phyloP scores from a whole-genome alignment of 2,888 invertebrate species.

The Auanema sp. region DNA sequence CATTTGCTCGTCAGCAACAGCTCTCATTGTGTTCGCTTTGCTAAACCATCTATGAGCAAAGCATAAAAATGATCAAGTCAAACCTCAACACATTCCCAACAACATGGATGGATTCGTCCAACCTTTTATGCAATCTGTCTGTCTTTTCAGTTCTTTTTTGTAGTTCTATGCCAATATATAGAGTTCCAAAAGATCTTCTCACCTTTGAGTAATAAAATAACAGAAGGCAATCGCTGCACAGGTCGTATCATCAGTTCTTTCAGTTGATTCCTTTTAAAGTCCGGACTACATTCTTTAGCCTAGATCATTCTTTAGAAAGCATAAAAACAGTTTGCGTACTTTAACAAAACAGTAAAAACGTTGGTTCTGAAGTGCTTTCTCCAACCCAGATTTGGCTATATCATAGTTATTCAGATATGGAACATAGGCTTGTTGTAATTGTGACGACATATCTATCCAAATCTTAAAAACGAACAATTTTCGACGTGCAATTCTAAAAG shows the following conservation, averaged over 20 bases:
- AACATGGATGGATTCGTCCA: conserved; percentile 81
- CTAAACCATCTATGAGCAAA: conserved; percentile 49
- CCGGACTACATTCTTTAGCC: conserved; percentile 74
- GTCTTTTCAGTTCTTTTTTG: conserved; percentile 10
- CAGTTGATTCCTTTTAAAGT: conserved; percentile 91
- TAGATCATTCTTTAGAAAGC: conserved; percentile 29
- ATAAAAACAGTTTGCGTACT: too few species aligned
- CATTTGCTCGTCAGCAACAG: conserved; percentile 90
- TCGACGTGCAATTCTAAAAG: background rate
- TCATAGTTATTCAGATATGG: conserved; percentile 98
- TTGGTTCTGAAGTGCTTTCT: conserved; percentile 85
- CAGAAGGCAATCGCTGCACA: conserved; percentile 93
- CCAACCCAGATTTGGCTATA: conserved; percentile 88
- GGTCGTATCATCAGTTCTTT: conserved; percentile 95
- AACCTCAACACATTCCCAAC: conserved; percentile 75
- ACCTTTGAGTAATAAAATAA: conserved; percentile 90
- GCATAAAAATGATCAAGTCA: background rate
- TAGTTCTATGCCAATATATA: too few species aligned
- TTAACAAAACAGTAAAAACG: conserved; percentile 98
- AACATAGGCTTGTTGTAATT: conserved; percentile 76
- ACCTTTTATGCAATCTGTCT: conserved; percentile 87
- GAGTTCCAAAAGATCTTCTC: conserved; percentile 38
- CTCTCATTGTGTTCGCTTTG: conserved; percentile 94
- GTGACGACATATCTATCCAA: conserved; percentile 72
- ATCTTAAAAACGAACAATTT: conserved; percentile 70